Base-by-base conservation (phyloP, 1,140 invertebrate species). In the Bombus fervidus region DNA sequence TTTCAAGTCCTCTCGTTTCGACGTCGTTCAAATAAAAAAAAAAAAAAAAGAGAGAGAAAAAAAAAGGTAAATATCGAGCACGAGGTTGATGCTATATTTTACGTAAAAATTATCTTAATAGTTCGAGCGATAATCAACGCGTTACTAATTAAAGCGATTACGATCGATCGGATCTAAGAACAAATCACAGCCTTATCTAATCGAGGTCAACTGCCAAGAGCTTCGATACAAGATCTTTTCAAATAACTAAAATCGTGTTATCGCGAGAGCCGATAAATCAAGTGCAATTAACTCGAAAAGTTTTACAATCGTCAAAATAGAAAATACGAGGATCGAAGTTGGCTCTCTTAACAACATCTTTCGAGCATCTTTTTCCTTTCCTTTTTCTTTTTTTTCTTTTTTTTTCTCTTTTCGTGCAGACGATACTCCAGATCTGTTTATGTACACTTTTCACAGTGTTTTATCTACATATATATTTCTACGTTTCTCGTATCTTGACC, bases 101-200 rank as follows among this genome's bases (percentile, higher is more conserved):
- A n/a, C 47, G 47, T 53, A 6, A 18, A 79, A 79, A 25, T 68
- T 31, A 72, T 72, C 28, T n/a, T 28, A 72, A 43, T 47, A 64
- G 8, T 15, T 28, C 13, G 34, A 5, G 18, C 0, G 28, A 81
- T 28, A 39, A 53, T 25, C 39, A 68, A 68, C 8, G 39, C 22
- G 57, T 47, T 43, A 43, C 15, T 28, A 47, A 79, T 18, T 3
- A 25, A 37, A 4, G 28, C 15, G 37, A 72, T 72, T 72, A 25
- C 8, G n/a, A 41, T 76, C 22, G 37, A 59, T 2, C 31, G 47
- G 18, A 53, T 22, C 47, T 18, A 53, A 28, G 6, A 75, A 68
- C 41, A 47, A 83, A 75, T 77, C 72, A 77, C 41, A 28, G 9
- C 15, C 8, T 78, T 78, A 59, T 83, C 64, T 57, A 22, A 3